Conservation (phyloP, 2,797 vertebrate genomes). For the Tauraco hartlaubi region DNA sequence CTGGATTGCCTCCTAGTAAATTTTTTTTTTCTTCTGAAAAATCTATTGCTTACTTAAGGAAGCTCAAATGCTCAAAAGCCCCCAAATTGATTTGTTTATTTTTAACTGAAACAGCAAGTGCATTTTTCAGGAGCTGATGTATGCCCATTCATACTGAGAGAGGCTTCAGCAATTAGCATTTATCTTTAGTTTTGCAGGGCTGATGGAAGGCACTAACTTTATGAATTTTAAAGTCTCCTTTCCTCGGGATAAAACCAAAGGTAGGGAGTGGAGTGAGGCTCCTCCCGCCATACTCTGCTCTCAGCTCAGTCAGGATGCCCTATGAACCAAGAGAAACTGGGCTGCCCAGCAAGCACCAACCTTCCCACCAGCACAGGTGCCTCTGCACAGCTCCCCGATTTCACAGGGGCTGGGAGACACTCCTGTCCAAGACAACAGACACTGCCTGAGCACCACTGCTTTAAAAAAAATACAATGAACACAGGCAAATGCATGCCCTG, state of each 20-base stretch:
- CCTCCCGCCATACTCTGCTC: background rate
- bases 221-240: background rate
- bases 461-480: background rate
- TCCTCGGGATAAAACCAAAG: background rate
- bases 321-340: background rate
- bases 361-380: background rate
- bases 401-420: background rate
- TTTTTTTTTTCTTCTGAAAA: background rate
- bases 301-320: background rate
- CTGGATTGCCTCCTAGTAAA: background rate
- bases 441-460: background rate
- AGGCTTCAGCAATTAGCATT: background rate
- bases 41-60: background rate
- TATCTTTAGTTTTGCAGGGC: background rate
- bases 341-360: fast-evolving
- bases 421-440: background rate
- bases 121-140: conserved; percentile 15
- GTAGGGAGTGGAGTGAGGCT: background rate
- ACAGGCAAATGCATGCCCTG: background rate
- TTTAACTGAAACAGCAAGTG: conserved; percentile 22
- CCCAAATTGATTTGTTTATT: conserved; percentile 37
- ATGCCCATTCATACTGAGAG: background rate
- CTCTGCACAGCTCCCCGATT: fast-evolving
- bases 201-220: background rate
- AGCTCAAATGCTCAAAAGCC: conserved; percentile 14